Evolutionary conservation across 2,888 invertebrate species (phyloP).

Genomic region (Galeopsomyia nigrocyanea): DNA sequence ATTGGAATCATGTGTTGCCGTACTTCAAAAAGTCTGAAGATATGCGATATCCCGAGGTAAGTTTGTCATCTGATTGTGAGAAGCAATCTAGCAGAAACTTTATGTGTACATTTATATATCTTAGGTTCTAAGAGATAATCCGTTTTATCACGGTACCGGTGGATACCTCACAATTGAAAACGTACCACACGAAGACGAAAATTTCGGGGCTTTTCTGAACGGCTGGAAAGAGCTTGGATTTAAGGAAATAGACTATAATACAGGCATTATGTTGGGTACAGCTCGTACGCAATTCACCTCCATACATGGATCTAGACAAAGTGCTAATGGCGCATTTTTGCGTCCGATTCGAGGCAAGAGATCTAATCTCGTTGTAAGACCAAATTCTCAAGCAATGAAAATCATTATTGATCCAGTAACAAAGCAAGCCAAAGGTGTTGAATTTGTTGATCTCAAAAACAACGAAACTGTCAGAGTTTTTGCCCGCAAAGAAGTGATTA

Average conservation of each 20-base stretch:
- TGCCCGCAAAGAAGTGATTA: constrained; percentile 68
- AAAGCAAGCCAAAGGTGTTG: background rate
- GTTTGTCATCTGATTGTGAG: no score
- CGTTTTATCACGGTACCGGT: no score
- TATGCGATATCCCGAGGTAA: background rate
- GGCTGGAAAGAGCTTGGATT: background rate
- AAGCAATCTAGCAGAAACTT: no score
- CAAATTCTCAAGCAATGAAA: no score
- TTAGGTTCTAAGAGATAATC: no score
- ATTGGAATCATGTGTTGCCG: background rate
- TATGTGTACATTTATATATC: no score
- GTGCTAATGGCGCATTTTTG: constrained; percentile 77
- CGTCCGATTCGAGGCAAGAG: constrained; percentile 72
- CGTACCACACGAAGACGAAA: background rate
- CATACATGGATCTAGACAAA: constrained; percentile 73
- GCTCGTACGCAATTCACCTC: no score
- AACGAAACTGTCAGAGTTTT: background rate
- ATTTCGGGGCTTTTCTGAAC: background rate
- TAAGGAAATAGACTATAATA: background rate
- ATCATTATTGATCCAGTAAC: no score
- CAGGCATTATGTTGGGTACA: no score
- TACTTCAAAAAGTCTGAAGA: constrained; percentile 26
- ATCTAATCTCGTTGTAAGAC: no score
- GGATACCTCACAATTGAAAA: no score
- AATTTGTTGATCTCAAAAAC: background rate